Evolutionary conservation across 1,140 invertebrate species (phyloP).

Genomic region (Palaemon carinicauda): DNA sequence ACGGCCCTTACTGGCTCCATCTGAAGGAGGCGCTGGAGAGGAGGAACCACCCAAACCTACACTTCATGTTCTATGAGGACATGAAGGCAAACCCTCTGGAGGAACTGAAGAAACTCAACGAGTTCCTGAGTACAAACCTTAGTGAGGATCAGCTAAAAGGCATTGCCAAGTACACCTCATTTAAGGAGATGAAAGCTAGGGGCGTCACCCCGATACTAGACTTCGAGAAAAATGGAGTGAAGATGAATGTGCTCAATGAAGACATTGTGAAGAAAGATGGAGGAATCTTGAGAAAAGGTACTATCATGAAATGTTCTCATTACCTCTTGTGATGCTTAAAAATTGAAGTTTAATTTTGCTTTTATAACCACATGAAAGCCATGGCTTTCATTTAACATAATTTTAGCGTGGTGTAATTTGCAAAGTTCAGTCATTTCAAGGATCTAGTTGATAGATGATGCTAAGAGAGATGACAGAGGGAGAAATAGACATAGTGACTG

Average conservation of each 20-base stretch:
- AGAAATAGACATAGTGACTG: too few species aligned
- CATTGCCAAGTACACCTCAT: conserved; percentile 63
- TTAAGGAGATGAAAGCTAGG: background rate
- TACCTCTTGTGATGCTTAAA: background rate
- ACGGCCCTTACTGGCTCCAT: conserved; percentile 47
- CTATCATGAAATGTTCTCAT: background rate
- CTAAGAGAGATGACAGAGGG: too few species aligned
- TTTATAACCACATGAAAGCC: too few species aligned
- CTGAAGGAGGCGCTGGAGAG: conserved; percentile 56
- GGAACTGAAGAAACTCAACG: conserved; percentile 74
- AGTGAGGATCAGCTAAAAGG: conserved; percentile 72
- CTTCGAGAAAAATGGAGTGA: background rate
- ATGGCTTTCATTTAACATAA: too few species aligned
- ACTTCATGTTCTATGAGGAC: conserved; percentile 59
- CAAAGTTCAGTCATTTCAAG: too few species aligned
- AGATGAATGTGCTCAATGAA: background rate
- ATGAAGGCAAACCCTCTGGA: conserved; percentile 68
- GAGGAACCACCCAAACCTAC: conserved; percentile 54
- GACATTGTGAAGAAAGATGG: background rate
- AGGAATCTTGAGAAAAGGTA: conserved; percentile 2
- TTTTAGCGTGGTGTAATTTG: too few species aligned
- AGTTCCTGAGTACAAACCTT: conserved; percentile 77
- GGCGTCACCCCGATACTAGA: background rate
- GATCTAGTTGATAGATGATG: too few species aligned
- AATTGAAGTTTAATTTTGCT: too few species aligned